A percentile compares a stretch with the other conserved stretches of the same genome.
Conservation (phyloP, 2,888 invertebrate genomes). For the Sinopyrophorus schimmeli region DNA sequence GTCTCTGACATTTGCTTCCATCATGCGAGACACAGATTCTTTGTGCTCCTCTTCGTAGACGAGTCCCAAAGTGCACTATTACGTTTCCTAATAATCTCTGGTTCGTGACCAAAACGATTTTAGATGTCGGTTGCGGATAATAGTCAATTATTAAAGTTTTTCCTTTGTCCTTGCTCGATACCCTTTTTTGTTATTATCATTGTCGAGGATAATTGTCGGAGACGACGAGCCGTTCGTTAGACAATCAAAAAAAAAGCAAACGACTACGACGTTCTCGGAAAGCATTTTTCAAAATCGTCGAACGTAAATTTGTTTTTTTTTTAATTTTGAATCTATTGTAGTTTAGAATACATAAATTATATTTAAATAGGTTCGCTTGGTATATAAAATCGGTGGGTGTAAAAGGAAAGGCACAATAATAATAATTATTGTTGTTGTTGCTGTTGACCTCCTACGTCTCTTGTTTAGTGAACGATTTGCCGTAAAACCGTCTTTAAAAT, state of each 20-base stretch:
- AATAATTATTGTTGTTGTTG: conserved; percentile 19
- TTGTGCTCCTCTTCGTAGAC: conserved; percentile 43
- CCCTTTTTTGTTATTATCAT: too few species aligned
- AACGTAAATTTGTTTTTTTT: too few species aligned
- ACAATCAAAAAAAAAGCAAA: too few species aligned
- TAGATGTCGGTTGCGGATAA: conserved; percentile 40
- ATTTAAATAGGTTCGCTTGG: conserved; percentile 22
- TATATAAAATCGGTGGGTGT: conserved; percentile 19
- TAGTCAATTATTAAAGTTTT: conserved; percentile 41
- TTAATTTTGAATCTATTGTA: too few species aligned
- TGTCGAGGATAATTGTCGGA: not conserved
- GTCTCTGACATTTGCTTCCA: conserved; percentile 43
- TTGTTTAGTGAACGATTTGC: too few species aligned
- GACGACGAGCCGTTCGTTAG: too few species aligned
- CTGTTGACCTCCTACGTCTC: too few species aligned
- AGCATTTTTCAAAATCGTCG: too few species aligned
- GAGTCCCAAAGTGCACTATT: conserved; percentile 44
- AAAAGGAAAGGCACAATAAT: conserved; percentile 23
- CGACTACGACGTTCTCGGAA: too few species aligned
- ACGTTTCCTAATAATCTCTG: conserved; percentile 45
- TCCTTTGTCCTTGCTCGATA: conserved; percentile 20
- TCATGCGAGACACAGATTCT: conserved; percentile 45
- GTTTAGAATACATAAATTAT: conserved; percentile 20
- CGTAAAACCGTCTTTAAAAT: too few species aligned
- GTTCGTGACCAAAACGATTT: conserved; percentile 46